These are phyloP conservation scores for Mimas tiliae DNA, from an alignment of 2,888 invertebrate genomes.

Conservation along the genomic window DNA sequence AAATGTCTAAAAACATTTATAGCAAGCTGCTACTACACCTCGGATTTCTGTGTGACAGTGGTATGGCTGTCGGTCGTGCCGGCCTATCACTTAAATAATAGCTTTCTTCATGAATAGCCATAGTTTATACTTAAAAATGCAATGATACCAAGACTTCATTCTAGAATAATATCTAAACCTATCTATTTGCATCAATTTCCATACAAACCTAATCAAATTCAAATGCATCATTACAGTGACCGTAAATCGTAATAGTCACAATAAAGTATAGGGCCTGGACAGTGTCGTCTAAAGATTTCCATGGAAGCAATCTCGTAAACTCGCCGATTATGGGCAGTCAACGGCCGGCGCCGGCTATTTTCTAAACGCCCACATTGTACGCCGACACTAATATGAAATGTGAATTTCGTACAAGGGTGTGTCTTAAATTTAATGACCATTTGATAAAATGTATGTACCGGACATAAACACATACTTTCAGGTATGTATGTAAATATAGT, in stretches of 20 bases:
- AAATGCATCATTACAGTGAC: background rate
- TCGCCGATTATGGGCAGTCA: slow-evolving; percentile 8
- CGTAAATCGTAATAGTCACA: slow-evolving; percentile 7
- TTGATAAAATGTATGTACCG: no score
- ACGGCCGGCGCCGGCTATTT: slow-evolving; percentile 29
- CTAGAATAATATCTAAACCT: background rate
- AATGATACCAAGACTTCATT: background rate
- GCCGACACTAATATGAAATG: slow-evolving; percentile 26
- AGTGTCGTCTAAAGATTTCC: slow-evolving; percentile 18
- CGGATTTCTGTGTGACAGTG: no score
- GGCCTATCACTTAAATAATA: no score
- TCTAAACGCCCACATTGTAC: slow-evolving; percentile 47
- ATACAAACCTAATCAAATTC: slow-evolving; percentile 8
- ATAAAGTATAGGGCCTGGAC: slow-evolving; percentile 6
- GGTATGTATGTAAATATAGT: no score
- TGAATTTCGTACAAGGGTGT: slow-evolving; percentile 24
- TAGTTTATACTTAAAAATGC: no score
- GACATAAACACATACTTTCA: no score
- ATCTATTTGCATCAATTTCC: background rate
- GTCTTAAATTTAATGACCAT: slow-evolving; percentile 14
- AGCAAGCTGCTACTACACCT: no score
- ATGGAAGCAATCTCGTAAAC: slow-evolving; percentile 28
- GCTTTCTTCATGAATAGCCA: no score
- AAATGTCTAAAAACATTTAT: no score
- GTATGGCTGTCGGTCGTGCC: no score